phyloP scores from a whole-genome alignment of 2,797 vertebrate genomes.

The Falco berigora region DNA sequence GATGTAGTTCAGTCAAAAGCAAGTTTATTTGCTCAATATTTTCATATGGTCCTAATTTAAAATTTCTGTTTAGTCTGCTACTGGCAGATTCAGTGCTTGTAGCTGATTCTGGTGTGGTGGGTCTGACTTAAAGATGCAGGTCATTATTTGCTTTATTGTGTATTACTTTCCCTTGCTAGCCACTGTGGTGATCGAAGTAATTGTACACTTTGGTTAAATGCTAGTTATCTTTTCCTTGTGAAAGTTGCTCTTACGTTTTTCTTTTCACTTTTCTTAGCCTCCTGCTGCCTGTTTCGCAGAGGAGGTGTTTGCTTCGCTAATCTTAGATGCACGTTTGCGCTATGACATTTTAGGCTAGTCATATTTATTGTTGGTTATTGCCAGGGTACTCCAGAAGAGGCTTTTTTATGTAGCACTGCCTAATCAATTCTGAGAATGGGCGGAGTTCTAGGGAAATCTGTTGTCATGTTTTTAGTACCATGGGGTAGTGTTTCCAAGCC shows the following conservation, averaged over 20 bases:
- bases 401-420: neutral
- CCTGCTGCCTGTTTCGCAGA: neutral
- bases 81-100: neutral
- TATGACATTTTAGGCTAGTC: neutral
- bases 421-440: neutral
- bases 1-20: neutral
- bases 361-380: neutral
- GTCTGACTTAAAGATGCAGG: neutral
- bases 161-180: neutral
- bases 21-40: neutral
- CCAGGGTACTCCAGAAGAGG: neutral
- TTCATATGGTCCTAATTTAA: neutral
- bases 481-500: neutral
- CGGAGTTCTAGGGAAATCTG: neutral
- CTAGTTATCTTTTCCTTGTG: neutral
- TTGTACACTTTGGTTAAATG: neutral
- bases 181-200: neutral
- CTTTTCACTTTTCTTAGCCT: neutral
- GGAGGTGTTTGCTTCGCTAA: neutral
- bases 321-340: neutral
- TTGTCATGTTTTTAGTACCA: neutral
- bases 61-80: accelerated
- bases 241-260: neutral
- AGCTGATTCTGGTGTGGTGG: neutral
- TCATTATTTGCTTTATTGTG: neutral